Evolutionary conservation across 1,140 invertebrate species (phyloP).

Genomic region (Tenebrio molitor): DNA sequence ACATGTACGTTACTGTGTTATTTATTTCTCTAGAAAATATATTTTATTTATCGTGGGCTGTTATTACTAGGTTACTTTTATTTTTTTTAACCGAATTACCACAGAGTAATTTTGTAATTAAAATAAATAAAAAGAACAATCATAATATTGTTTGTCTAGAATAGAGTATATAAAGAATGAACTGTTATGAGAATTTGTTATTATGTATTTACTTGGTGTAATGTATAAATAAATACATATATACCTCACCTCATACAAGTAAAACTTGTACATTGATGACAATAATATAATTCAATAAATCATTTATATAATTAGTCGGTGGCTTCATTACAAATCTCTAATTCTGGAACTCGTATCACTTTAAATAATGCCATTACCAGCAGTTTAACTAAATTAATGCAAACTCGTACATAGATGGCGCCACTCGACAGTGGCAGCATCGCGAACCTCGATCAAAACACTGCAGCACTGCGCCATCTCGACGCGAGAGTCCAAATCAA

Average conservation of each 20-base stretch:
- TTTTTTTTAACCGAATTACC: slow-evolving; percentile 11
- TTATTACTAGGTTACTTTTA: slow-evolving; percentile 11
- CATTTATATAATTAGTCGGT: slow-evolving; percentile 48
- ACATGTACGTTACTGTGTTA: slow-evolving; percentile 16
- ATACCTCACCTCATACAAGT: slow-evolving; percentile 45
- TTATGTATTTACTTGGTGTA: slow-evolving; percentile 47
- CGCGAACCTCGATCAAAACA: too few species aligned
- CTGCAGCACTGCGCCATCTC: too few species aligned
- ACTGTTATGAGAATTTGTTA: slow-evolving; percentile 45
- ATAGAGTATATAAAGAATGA: slow-evolving; percentile 43
- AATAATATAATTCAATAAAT: slow-evolving; percentile 47
- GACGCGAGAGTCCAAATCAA: too few species aligned
- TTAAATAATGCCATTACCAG: too few species aligned
- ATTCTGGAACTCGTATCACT: too few species aligned
- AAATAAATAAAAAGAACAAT: slow-evolving; percentile 43
- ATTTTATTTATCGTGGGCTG: slow-evolving; percentile 34
- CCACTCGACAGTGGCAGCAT: too few species aligned
- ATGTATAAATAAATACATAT: slow-evolving; percentile 48
- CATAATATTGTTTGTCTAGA: slow-evolving; percentile 47
- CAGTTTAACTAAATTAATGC: too few species aligned
- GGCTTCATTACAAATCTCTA: too few species aligned
- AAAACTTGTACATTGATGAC: slow-evolving; percentile 46
- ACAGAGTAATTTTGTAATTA: slow-evolving; percentile 42
- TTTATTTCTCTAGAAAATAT: slow-evolving; percentile 27
- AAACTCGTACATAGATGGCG: too few species aligned